These are phyloP conservation scores for Melierax canorus DNA, from an alignment of 2,113 vertebrate species.

Conservation along the genomic window DNA sequence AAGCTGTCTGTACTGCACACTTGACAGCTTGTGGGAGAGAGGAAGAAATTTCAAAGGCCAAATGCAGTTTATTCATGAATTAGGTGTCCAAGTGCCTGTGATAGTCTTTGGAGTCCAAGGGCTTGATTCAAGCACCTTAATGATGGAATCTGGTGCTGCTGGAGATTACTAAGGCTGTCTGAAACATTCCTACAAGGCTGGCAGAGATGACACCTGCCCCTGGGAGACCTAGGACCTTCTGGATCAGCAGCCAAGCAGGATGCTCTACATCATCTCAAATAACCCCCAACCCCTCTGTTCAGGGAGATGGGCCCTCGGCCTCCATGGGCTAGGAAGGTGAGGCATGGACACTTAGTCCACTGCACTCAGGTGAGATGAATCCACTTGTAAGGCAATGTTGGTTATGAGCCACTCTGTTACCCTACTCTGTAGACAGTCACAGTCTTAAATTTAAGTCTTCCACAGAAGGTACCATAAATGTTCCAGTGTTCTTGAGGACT, in stretches of 20 bases:
- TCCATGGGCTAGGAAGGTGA: background rate
- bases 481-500: background rate
- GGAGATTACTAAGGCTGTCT: background rate
- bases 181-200: background rate
- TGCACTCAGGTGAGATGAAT: background rate
- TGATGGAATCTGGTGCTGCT: background rate
- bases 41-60: background rate
- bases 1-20: background rate
- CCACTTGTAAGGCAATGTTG: background rate
- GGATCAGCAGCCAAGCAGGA: background rate
- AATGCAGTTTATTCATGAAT: background rate
- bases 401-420: background rate
- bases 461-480: background rate
- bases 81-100: background rate
- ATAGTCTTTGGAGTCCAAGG: background rate
- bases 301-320: background rate
- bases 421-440: background rate
- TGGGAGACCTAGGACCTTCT: background rate
- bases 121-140: background rate
- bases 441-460: background rate
- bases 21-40: background rate
- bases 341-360: background rate
- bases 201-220: background rate
- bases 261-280: background rate
- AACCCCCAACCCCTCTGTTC: background rate